A percentile compares a stretch with the other conserved stretches of the same genome.
Evolutionary conservation across 2,888 invertebrate genomes (phyloP).

Genomic region (Chromoteleia sp.): DNA sequence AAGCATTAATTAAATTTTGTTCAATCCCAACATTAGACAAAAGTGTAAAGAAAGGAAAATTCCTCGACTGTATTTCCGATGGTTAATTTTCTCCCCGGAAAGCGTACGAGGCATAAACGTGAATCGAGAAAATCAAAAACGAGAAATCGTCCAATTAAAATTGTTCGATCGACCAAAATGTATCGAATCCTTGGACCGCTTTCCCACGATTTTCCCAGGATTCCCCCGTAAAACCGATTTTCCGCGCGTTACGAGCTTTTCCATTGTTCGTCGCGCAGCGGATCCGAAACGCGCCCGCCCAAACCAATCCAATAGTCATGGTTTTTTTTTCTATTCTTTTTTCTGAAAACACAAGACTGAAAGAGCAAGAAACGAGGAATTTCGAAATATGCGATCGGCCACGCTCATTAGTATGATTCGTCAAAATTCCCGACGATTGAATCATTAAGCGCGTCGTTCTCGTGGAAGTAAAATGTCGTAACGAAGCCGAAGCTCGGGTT

Average conservation of each 20-base stretch:
- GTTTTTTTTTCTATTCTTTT: no score
- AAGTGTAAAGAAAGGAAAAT: no score
- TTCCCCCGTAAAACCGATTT: constrained; percentile 17
- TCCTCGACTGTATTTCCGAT: background rate
- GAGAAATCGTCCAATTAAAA: constrained; percentile 15
- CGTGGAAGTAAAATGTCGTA: background rate
- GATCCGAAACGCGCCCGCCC: background rate
- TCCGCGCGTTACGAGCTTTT: constrained; percentile 38
- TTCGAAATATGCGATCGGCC: constrained; percentile 13
- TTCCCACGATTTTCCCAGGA: no score
- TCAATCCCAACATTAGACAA: no score
- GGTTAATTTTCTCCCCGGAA: background rate
- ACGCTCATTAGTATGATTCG: constrained; percentile 25
- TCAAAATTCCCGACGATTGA: constrained; percentile 16
- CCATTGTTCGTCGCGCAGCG: constrained; percentile 27
- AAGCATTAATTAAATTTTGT: no score
- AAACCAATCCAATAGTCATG: constrained; percentile 22
- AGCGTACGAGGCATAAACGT: no score
- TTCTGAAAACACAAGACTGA: no score
- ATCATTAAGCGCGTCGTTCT: constrained; percentile 6
- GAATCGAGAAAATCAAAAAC: no score
- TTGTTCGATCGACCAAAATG: constrained; percentile 28
- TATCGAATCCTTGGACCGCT: constrained; percentile 5
- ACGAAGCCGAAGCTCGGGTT: constrained; percentile 7
- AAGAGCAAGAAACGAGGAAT: constrained; percentile 16